phyloP scores from a whole-genome alignment of 2,797 vertebrate genomes.

The Alectoris magna region DNA sequence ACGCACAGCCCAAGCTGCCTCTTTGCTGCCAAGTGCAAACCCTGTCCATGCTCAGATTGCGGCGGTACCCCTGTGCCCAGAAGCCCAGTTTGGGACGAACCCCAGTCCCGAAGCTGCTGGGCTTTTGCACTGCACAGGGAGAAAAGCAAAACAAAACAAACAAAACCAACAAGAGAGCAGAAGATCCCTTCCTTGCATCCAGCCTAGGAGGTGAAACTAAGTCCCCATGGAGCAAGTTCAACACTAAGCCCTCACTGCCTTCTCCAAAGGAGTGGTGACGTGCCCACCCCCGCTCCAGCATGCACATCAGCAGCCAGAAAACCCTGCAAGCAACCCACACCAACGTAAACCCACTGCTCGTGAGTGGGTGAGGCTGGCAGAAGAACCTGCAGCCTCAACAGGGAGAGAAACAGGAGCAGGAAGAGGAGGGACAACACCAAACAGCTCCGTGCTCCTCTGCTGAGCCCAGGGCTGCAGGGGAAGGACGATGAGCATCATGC shows the following conservation, averaged over 20 bases:
- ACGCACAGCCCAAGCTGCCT: neutral
- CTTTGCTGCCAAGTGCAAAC: neutral
- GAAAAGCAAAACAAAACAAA: rapidly evolving
- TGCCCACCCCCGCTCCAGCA: neutral
- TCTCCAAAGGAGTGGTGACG: neutral
- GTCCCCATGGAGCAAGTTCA: neutral
- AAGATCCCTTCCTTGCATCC: rapidly evolving
- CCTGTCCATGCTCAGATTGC: rapidly evolving
- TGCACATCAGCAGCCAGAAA: neutral
- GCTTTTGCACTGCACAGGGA: neutral
- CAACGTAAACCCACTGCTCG: rapidly evolving
- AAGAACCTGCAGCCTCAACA: neutral
- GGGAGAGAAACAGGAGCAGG: neutral
- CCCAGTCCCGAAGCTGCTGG: rapidly evolving
- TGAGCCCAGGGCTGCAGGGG: rapidly evolving
- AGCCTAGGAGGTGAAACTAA: neutral
- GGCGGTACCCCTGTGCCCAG: neutral
- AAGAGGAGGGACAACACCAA: rapidly evolving
- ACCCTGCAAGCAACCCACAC: neutral
- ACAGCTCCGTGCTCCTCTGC: rapidly evolving
- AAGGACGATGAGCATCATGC: rapidly evolving
- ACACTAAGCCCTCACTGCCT: neutral
- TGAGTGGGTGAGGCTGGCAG: neutral
- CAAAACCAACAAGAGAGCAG: rapidly evolving
- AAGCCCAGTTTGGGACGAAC: neutral